Conservation (phyloP, 2,888 invertebrate genomes). For the Andrena trimmerana region DNA sequence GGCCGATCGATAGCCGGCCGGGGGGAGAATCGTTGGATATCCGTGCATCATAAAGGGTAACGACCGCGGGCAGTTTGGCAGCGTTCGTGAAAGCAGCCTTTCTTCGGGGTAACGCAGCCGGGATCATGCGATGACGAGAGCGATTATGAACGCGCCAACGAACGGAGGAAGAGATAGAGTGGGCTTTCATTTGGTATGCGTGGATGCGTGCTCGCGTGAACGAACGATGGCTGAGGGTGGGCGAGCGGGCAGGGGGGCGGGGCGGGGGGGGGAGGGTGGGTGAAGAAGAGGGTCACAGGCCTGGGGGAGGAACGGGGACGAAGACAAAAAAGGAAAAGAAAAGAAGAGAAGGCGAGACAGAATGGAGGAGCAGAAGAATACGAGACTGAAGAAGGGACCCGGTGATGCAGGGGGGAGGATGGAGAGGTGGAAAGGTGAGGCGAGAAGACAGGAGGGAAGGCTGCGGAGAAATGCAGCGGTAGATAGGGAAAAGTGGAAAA, state of each 20-base stretch:
- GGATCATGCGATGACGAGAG: conserved; percentile 70
- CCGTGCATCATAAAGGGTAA: conserved; percentile 58
- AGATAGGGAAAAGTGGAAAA: conserved; percentile 12
- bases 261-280: background rate
- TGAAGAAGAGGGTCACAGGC: background rate
- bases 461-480: conserved; percentile 1
- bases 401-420: background rate
- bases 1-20: conserved; percentile 50
- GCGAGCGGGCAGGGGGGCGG: background rate
- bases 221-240: conserved; percentile 19
- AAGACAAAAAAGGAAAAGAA: background rate
- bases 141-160: conserved; percentile 61
- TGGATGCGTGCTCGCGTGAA: conserved; percentile 55
- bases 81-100: conserved; percentile 69
- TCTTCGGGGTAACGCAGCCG: conserved; percentile 66
- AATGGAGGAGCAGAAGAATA: background rate
- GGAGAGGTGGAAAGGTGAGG: background rate
- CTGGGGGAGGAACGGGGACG: background rate
- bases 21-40: conserved; percentile 41
- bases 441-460: background rate
- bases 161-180: conserved; percentile 59
- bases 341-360: background rate
- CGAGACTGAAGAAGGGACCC: background rate
- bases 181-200: conserved; percentile 69
- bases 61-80: conserved; percentile 67